phyloP scores from a whole-genome alignment of 2,888 invertebrate genomes.

The Agrenia bidenticulata region DNA sequence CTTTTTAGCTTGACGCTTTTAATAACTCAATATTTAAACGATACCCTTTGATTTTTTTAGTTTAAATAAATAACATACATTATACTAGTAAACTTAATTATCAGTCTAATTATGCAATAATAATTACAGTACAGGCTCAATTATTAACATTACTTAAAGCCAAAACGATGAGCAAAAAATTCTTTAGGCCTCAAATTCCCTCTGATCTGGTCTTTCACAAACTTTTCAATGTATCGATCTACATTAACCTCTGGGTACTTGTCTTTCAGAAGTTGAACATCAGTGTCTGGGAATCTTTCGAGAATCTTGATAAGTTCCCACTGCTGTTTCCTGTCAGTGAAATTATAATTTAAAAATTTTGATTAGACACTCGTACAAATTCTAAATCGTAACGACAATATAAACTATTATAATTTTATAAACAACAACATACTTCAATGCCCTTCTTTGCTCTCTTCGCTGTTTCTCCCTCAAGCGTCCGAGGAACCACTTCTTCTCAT shows the following conservation, averaged over 20 bases:
- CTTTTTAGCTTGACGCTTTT: too few species aligned
- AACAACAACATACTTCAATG: constrained; percentile 27
- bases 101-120: too few species aligned
- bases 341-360: too few species aligned
- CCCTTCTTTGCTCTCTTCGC: constrained; percentile 7
- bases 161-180: neutral
- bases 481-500: constrained; percentile 44
- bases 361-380: too few species aligned
- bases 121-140: too few species aligned
- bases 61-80: too few species aligned
- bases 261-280: constrained; percentile 67
- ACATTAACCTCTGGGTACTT: constrained; percentile 77
- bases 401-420: too few species aligned
- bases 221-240: constrained; percentile 62
- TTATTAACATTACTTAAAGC: too few species aligned
- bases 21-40: too few species aligned
- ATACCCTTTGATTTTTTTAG: too few species aligned
- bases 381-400: too few species aligned
- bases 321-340: neutral
- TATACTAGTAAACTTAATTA: too few species aligned
- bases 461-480: constrained; percentile 34
- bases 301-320: constrained; percentile 61
- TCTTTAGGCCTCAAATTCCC: constrained; percentile 24
- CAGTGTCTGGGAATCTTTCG: constrained; percentile 74
- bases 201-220: constrained; percentile 10